A percentile compares a stretch with the other conserved stretches of the same genome.
Evolutionary conservation across 1,140 invertebrate genomes (phyloP).

Genomic region (Meloidogyne exigua): DNA sequence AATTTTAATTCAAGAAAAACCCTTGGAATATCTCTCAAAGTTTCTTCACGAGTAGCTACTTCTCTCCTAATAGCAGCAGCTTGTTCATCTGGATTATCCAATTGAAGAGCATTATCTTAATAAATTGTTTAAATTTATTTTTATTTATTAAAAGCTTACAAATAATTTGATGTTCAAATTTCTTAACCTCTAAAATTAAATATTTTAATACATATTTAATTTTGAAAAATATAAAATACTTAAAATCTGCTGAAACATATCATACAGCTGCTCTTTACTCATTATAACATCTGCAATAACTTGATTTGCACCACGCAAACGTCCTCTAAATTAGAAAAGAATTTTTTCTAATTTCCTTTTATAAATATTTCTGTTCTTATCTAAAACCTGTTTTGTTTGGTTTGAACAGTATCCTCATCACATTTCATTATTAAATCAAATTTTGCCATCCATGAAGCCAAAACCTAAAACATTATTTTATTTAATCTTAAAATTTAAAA

Average conservation of each 20-base stretch:
- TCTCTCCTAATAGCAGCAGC: slow-evolving; percentile 97
- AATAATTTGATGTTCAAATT: slow-evolving; percentile 98
- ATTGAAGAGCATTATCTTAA: slow-evolving; percentile 17
- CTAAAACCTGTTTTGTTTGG: slow-evolving; percentile 40
- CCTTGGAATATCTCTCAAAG: slow-evolving; percentile 92
- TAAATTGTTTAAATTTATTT: not conserved
- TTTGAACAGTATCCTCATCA: slow-evolving; percentile 64
- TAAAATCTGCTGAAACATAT: slow-evolving; percentile 99
- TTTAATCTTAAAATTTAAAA: not conserved
- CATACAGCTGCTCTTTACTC: slow-evolving; percentile 94
- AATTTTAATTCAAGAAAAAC: slow-evolving; percentile 66
- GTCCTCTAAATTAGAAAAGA: slow-evolving; percentile 44
- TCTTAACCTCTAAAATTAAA: slow-evolving; percentile 73
- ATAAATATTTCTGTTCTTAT: not conserved
- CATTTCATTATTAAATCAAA: slow-evolving; percentile 98
- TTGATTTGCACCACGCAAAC: slow-evolving; percentile 69
- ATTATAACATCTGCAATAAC: slow-evolving; percentile 82
- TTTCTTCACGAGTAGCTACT: slow-evolving; percentile 91
- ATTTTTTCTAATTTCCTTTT: not conserved
- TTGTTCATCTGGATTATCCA: slow-evolving; percentile 96
- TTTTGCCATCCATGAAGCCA: slow-evolving; percentile 98
- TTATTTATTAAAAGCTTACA: slow-evolving; percentile 80
- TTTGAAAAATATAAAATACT: slow-evolving; percentile 67
- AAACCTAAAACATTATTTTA: slow-evolving; percentile 37
- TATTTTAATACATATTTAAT: not conserved